Percentiles rank a stretch among this genome's conserved stretches.
Conservation (phyloP, 2,888 invertebrate genomes). For the Ornithoptera priamus region DNA sequence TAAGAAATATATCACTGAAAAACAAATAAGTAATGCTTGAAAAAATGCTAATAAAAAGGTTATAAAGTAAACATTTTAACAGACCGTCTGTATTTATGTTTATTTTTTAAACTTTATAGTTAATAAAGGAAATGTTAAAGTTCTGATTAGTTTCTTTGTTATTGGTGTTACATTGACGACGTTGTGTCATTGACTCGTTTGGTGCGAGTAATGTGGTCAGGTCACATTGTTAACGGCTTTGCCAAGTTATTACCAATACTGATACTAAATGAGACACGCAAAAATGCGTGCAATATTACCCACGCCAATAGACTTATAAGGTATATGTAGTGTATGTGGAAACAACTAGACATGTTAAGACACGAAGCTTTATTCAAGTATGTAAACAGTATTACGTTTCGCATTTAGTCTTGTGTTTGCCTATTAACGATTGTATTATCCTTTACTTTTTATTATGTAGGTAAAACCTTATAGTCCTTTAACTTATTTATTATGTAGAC, state of each 20-base stretch:
- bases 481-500: not conserved
- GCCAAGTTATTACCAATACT: constrained; percentile 8
- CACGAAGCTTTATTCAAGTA: constrained; percentile 7
- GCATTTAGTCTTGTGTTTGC: not conserved
- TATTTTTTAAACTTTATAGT: not conserved
- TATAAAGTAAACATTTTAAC: too few species aligned
- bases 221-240: constrained; percentile 13
- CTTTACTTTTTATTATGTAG: constrained; percentile 4
- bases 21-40: too few species aligned
- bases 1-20: too few species aligned
- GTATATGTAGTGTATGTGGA: constrained; percentile 5
- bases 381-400: not conserved
- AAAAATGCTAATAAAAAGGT: too few species aligned
- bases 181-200: constrained; percentile 20
- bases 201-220: constrained; percentile 15
- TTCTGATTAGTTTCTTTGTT: constrained; percentile 9
- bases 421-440: constrained; percentile 6
- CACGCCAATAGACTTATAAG: constrained; percentile 14
- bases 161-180: not conserved
- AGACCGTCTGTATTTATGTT: too few species aligned
- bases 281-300: constrained; percentile 21
- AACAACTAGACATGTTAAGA: constrained; percentile 9
- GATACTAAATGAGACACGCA: constrained; percentile 7
- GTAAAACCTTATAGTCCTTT: not conserved
- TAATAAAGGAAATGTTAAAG: not conserved